A percentile compares a stretch with the other conserved stretches of the same genome.
Conservation (phyloP, 1,140 invertebrate genomes). For the Andricus grossulariae region DNA sequence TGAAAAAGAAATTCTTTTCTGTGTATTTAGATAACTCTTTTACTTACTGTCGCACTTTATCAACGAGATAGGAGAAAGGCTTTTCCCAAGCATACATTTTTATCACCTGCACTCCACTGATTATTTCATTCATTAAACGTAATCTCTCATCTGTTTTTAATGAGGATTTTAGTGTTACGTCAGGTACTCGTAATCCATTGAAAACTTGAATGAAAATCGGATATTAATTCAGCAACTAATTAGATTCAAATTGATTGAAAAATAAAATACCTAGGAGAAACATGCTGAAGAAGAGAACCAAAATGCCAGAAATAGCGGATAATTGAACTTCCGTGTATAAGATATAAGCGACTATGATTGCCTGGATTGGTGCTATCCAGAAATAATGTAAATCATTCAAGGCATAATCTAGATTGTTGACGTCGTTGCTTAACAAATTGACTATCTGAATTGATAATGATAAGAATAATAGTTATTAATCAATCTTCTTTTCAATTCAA, state of each 20-base stretch:
- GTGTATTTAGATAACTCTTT: too few species aligned
- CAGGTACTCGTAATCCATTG: not conserved
- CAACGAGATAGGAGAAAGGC: not conserved
- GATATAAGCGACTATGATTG: constrained; percentile 84
- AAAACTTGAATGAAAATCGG: not conserved
- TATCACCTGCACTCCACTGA: constrained; percentile 8
- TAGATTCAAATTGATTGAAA: too few species aligned
- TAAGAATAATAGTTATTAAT: too few species aligned
- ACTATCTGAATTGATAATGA: constrained; percentile 87
- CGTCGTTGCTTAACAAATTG: constrained; percentile 94
- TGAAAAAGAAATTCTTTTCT: too few species aligned
- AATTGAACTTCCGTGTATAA: constrained; percentile 85
- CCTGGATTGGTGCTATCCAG: constrained; percentile 89
- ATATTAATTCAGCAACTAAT: too few species aligned
- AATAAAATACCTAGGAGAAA: constrained; percentile 84
- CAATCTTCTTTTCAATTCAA: too few species aligned
- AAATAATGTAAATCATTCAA: constrained; percentile 85
- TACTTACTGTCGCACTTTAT: not conserved
- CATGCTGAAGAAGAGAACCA: constrained; percentile 86
- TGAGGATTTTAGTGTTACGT: not conserved
- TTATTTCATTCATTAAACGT: constrained; percentile 14
- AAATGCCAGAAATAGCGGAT: constrained; percentile 86
- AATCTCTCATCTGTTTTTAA: constrained; percentile 1
- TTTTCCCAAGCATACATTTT: constrained; percentile 19
- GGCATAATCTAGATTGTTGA: constrained; percentile 83